Percentiles rank a stretch among this genome's conserved stretches.
These are phyloP conservation scores for Sarotherodon lohbergeri DNA, from an alignment of 2,113 vertebrate genomes.

Conservation along the genomic window DNA sequence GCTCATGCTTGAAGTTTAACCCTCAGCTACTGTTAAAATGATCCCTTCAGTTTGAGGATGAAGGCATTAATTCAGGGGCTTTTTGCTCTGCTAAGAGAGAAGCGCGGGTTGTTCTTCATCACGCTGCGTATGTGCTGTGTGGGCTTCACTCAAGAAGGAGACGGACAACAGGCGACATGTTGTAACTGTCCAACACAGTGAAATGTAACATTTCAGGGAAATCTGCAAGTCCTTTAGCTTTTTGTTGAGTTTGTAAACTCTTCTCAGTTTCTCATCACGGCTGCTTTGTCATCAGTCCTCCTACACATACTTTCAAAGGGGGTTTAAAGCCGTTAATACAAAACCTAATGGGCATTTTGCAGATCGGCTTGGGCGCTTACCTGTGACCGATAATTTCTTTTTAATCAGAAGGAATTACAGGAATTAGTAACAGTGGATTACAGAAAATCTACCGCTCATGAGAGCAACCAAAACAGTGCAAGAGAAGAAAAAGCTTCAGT, in stretches of 20 bases:
- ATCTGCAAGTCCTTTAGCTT: not conserved
- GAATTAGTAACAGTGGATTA: accelerated
- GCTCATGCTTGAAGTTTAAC: not conserved
- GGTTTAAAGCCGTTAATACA: accelerated
- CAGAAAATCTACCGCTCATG: not conserved
- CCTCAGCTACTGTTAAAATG: not conserved
- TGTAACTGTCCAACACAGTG: not conserved
- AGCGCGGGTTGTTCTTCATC: not conserved
- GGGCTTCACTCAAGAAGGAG: not conserved
- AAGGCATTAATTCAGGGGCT: not conserved
- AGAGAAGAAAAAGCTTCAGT: not conserved
- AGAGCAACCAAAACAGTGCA: accelerated
- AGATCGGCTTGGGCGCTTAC: not conserved
- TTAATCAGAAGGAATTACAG: not conserved
- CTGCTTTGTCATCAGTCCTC: accelerated
- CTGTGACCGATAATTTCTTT: not conserved
- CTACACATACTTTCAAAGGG: accelerated
- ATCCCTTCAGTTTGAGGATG: not conserved
- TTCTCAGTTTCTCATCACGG: not conserved
- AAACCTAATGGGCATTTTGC: not conserved
- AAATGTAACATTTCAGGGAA: not conserved
- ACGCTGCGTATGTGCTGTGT: not conserved
- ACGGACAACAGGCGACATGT: not conserved
- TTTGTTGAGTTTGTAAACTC: not conserved
- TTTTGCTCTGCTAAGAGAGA: not conserved